Percentiles rank a stretch among this genome's conserved stretches.
Conservation (phyloP, 2,797 vertebrate genomes). For the Ambastaia sidthimunki region DNA sequence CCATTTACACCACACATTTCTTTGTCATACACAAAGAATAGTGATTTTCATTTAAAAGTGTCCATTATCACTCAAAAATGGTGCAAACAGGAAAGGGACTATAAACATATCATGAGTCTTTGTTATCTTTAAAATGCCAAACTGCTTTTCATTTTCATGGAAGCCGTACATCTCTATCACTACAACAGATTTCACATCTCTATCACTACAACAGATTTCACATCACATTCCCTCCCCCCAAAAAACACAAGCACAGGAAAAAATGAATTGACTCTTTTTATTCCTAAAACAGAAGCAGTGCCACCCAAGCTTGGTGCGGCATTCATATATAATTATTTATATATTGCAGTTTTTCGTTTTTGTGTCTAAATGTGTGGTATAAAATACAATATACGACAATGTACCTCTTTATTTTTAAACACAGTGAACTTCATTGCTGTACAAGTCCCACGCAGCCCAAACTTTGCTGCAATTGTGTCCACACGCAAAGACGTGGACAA, state of each 20-base stretch:
- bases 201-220: slow-evolving; percentile 59
- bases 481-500: slow-evolving; percentile 95
- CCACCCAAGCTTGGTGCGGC: slow-evolving; percentile 78
- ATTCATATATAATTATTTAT: slow-evolving; percentile 83
- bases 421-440: slow-evolving; percentile 99
- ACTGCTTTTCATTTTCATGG: not conserved
- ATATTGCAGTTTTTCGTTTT: slow-evolving; percentile 92
- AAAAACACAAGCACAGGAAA: slow-evolving; percentile 75
- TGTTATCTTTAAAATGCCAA: not conserved
- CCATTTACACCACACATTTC: slow-evolving; percentile 71
- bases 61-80: slow-evolving; percentile 42
- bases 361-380: slow-evolving; percentile 97
- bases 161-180: slow-evolving; percentile 36
- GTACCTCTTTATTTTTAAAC: slow-evolving; percentile 97
- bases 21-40: slow-evolving; percentile 61
- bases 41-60: slow-evolving; percentile 60
- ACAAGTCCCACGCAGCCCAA: slow-evolving; percentile 99
- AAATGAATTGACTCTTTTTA: slow-evolving; percentile 80
- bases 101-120: not conserved
- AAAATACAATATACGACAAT: slow-evolving; percentile 99
- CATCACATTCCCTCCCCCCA: slow-evolving; percentile 65
- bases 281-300: slow-evolving; percentile 84
- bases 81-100: slow-evolving; percentile 49
- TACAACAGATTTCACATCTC: slow-evolving; percentile 54
- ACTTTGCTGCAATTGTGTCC: slow-evolving; percentile 96